Evolutionary conservation across 2,797 vertebrate species (phyloP).

Genomic region (Anableps anableps): DNA sequence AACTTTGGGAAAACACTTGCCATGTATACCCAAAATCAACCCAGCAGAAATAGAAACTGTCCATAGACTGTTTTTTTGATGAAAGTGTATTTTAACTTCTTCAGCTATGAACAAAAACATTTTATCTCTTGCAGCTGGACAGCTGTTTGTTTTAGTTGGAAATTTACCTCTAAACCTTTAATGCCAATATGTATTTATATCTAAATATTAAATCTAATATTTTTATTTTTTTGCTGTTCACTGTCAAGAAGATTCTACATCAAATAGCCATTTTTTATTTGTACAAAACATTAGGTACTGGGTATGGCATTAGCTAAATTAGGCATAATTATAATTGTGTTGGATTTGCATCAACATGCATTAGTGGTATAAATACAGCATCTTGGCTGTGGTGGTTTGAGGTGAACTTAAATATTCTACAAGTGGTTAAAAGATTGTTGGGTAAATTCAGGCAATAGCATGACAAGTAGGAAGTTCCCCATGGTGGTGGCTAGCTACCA

Average conservation of each 20-base stretch:
- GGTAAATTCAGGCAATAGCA: neutral
- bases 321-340: neutral
- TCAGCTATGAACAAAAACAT: neutral
- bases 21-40: neutral
- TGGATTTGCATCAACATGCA: neutral
- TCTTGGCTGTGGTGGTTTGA: neutral
- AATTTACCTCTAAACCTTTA: neutral
- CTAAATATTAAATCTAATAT: too few relatives aligned
- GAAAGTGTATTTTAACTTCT: neutral
- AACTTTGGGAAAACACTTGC: neutral
- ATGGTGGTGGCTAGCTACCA: neutral
- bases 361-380: neutral
- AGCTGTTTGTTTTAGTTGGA: neutral
- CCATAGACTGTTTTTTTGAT: neutral
- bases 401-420: neutral
- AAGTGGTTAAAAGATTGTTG: too few relatives aligned
- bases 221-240: too few relatives aligned
- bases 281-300: too few relatives aligned
- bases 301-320: too few relatives aligned
- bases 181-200: too few relatives aligned
- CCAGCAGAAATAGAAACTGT: neutral
- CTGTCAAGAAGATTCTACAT: too few relatives aligned
- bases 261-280: too few relatives aligned
- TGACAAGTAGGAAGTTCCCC: neutral
- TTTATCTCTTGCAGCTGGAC: neutral